phyloP scores from a whole-genome alignment of 2,797 vertebrate genomes.

The Threskiornis aethiopicus region DNA sequence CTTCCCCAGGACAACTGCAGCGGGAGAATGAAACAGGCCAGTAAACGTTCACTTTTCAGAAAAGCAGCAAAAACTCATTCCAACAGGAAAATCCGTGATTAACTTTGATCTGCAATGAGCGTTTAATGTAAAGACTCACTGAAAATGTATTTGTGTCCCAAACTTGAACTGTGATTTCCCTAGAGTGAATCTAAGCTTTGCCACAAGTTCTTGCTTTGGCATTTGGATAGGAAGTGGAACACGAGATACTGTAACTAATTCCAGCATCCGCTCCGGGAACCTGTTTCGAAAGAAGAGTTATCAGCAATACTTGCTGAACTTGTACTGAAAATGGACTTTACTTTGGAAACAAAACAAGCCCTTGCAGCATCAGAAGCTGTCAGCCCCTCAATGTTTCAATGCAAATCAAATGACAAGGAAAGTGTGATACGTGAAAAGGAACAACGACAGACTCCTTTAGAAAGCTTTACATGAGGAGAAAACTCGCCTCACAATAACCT shows the following conservation, averaged over 20 bases:
- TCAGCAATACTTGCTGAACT: neutral
- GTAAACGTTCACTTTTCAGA: neutral
- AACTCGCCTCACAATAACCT: neutral
- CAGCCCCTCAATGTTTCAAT: neutral
- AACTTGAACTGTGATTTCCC: neutral
- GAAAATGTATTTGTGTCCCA: neutral
- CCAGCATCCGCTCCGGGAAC: neutral
- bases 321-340: neutral
- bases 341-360: neutral
- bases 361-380: neutral
- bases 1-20: neutral
- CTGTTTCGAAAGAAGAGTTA: neutral
- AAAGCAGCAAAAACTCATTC: neutral
- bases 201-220: neutral
- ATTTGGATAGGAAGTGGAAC: neutral
- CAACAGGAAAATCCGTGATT: neutral
- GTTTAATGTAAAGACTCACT: neutral
- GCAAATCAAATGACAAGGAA: neutral
- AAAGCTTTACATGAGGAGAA: neutral
- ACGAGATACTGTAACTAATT: neutral
- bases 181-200: neutral
- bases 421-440: neutral
- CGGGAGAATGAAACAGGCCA: neutral
- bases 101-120: neutral
- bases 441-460: neutral